Base-by-base conservation (phyloP, 1,140 invertebrate genomes). In the Pissodes strobi region DNA sequence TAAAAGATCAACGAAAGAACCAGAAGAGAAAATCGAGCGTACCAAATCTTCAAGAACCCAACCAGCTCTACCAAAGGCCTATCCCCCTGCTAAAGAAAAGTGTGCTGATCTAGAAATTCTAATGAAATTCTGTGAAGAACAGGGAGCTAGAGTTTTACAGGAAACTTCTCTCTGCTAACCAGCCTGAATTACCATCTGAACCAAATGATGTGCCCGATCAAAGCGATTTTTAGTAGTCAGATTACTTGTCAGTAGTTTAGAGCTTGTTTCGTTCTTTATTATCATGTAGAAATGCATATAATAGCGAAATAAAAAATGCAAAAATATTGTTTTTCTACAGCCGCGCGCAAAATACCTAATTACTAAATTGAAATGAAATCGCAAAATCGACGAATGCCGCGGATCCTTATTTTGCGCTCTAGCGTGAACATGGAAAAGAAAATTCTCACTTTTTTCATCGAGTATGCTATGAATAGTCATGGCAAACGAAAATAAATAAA, bases 1-100 rank as follows among this genome's bases (percentile, higher is more conserved):
- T 45, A 45, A 45, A 45, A 45, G 41, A 45, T 45, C 18, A 45
- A 19, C 41, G n/a, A 8, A 45, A 45, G 41, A 45, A 45, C 41
- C 15, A 45, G 41, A 13, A 45, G 18, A 45, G 18, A 15, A 45
- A 34, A 34, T 34, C 30, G n/a, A 34, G n/a, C 6, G 30, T 34
- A n/a, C 30, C 30, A n/a, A 13, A 45, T 45, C 18, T 45, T 45
- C 41, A 45, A 45, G 41, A 45, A 45, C n/a, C 18, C 41, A 45
- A 45, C n/a, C 41, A 45, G 41, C 41, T 45, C 41, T 45, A 45
- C 41, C 15, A 45, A 5, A 45, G 8, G 18, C 15, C 15, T 45
- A 19, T 45, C 8, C 15, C 18, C 13, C 15, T 13, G 41, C 41
- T 15, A 45, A 13, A 15, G 18, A 45, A 45, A 45, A 45, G 41